phyloP scores from a whole-genome alignment of 2,888 invertebrate species.

The Drosophila borborema region DNA sequence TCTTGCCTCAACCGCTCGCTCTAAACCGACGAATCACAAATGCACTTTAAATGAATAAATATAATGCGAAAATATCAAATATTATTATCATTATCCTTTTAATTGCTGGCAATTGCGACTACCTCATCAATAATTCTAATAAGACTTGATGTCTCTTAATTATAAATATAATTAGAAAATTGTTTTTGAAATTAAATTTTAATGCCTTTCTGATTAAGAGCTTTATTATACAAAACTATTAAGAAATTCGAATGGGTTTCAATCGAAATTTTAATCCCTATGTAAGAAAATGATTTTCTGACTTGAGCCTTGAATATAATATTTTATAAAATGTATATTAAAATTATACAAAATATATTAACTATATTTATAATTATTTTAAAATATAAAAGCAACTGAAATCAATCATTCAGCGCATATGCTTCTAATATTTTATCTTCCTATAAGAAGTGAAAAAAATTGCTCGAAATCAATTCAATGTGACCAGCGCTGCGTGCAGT shows the following conservation, averaged over 20 bases:
- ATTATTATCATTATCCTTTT: not conserved
- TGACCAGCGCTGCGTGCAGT: constrained; percentile 52
- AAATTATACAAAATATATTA: too few relatives aligned
- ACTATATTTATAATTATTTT: not conserved
- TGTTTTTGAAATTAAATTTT: not conserved
- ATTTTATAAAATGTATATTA: not conserved
- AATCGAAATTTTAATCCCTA: not conserved
- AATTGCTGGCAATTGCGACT: not conserved
- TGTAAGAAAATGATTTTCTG: not conserved
- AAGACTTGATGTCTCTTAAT: not conserved
- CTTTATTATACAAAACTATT: not conserved
- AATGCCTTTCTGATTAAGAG: not conserved
- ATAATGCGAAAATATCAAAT: not conserved
- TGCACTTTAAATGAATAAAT: constrained; percentile 41
- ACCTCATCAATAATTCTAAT: not conserved
- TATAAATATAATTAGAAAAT: not conserved
- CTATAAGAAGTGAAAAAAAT: constrained; percentile 45
- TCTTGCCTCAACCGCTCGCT: not conserved
- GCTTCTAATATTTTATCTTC: constrained; percentile 7
- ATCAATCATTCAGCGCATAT: constrained; percentile 14
- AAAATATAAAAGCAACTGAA: not conserved
- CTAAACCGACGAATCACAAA: constrained; percentile 26
- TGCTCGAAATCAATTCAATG: constrained; percentile 71
- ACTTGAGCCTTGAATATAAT: not conserved
- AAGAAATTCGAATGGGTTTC: not conserved